These are phyloP conservation scores for Apostichopus leukothele DNA, from an alignment of 53 echinoderm and acorn worm genomes.

Conservation along the genomic window DNA sequence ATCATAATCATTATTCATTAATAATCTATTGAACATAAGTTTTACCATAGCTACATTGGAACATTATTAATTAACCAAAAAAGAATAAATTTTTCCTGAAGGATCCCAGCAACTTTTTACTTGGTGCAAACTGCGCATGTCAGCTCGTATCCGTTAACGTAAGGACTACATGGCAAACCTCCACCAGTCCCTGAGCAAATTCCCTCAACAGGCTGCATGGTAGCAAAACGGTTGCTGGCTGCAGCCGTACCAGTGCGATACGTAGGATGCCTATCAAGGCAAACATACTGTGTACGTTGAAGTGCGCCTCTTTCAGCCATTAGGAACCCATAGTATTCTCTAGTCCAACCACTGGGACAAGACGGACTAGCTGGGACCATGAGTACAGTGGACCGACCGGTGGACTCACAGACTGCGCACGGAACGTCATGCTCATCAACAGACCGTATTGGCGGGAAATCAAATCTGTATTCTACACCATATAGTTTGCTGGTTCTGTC, in stretches of 20 bases:
- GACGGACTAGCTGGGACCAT: conserved; percentile 30
- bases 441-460: conserved; percentile 14
- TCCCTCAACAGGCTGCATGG: background rate
- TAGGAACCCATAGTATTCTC: conserved; percentile 42
- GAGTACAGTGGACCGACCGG: background rate
- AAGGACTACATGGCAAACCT: background rate
- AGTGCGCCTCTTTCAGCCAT: background rate
- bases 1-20: too few relatives aligned
- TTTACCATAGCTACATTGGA: too few relatives aligned
- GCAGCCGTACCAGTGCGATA: background rate
- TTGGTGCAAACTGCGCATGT: conserved; percentile 3
- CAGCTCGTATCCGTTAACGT: background rate
- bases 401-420: conserved; percentile 9
- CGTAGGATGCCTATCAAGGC: background rate
- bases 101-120: background rate
- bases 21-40: too few relatives aligned
- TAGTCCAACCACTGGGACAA: conserved; percentile 32
- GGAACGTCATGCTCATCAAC: conserved; percentile 16
- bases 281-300: background rate
- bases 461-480: background rate
- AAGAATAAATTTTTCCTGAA: too few relatives aligned
- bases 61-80: too few relatives aligned
- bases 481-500: background rate
- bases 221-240: background rate
- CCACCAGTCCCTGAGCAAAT: background rate